Evolutionary conservation across 2,113 vertebrate genomes (phyloP).

Genomic region (Zosterops pallidus): DNA sequence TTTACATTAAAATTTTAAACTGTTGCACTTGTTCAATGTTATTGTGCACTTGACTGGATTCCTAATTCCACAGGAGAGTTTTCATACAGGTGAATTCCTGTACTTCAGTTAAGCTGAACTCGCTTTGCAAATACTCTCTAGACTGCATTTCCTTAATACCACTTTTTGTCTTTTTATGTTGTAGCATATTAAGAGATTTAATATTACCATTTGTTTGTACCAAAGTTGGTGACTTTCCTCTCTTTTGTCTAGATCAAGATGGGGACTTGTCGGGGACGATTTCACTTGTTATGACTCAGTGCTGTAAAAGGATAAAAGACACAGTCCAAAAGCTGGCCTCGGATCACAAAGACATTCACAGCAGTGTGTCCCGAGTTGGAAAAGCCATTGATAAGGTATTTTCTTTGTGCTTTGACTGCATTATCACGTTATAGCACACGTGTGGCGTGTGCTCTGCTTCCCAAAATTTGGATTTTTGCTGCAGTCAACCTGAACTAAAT

Average conservation of each 20-base stretch:
- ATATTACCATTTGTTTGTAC: background rate
- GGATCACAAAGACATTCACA: constrained; percentile 87
- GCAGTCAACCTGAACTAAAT: background rate
- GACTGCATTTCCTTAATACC: background rate
- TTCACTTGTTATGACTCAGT: constrained; percentile 85
- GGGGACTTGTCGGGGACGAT: constrained; percentile 83
- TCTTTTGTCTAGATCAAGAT: constrained; percentile 76
- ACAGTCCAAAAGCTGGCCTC: constrained; percentile 87
- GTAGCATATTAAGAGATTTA: background rate
- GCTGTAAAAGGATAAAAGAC: constrained; percentile 87
- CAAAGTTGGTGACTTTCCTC: background rate
- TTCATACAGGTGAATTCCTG: background rate
- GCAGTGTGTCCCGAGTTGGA: constrained; percentile 85
- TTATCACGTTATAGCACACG: accelerated
- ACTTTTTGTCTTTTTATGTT: background rate
- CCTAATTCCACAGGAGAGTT: background rate
- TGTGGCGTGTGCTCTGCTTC: background rate
- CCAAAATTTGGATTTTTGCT: background rate
- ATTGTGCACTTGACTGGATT: accelerated
- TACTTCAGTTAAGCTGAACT: background rate
- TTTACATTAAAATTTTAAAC: background rate
- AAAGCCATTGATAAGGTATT: constrained; percentile 88
- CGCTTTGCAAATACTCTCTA: background rate
- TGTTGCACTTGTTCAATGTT: background rate
- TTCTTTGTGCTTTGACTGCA: background rate